Base-by-base conservation (phyloP, 2,113 vertebrate genomes). In the Nanorana parkeri region DNA sequence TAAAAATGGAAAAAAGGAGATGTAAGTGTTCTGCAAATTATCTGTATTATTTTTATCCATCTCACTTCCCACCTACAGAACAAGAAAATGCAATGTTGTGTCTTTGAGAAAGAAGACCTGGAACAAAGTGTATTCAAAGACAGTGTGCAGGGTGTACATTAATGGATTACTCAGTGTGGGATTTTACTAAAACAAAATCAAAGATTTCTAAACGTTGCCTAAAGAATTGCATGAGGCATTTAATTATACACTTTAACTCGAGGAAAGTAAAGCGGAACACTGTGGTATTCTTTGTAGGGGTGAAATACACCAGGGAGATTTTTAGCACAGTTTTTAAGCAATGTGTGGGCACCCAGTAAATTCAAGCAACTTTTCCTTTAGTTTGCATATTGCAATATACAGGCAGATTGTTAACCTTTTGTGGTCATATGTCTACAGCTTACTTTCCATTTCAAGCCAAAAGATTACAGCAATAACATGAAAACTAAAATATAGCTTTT, bases 131-230 rank as follows among this genome's bases (percentile, higher is more conserved):
- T 17, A 51, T 69, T 80, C 16, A 69, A 60, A 80, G 78, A 80
- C 78, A 80, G 51, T 28, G 63, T 69, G 68, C 77, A 19, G 28
- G n/a, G 29, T 47, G 29, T 61, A 80, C 78, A 80, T 60, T 80
- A 80, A 71, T 80, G 66, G 78, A 80, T 69, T 80, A 69, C 66
- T 7, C 78, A 71, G 66, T 80, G 67, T 69, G 78, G 60, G 67
- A 69, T 80, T 80, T 19, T 20, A 68, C 56, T 55, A 60, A 80
- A 80, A 80, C 21, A 58, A 80, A 69, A 68, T 80, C 54, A 80
- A 23, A 80, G 55, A 63, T 60, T 47, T 69, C 65, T 68, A 60
- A 60, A n/a, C 66, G 41, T 19, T 20, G 66, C 54, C 51, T 58
- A 51, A 69, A 69, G 78, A 58, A 69, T 80, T 61, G 60, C 66